Evolutionary conservation across 2,797 vertebrate genomes (phyloP).

Genomic region (Sebastes hopkinsi): DNA sequence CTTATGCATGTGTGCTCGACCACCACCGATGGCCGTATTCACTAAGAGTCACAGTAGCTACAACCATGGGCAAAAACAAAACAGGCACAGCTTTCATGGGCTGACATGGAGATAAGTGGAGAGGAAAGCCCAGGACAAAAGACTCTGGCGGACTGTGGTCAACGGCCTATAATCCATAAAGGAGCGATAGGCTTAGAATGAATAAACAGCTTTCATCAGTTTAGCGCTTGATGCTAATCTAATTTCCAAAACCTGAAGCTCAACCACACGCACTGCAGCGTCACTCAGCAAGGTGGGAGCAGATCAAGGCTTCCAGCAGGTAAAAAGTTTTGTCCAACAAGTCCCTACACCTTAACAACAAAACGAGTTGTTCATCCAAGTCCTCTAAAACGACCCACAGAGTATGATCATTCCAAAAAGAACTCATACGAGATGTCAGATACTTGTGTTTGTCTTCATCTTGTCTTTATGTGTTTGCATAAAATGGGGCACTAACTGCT

Average conservation of each 20-base stretch:
- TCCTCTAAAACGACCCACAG: background rate
- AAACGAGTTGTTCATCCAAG: background rate
- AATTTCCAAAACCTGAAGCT: background rate
- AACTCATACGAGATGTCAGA: background rate
- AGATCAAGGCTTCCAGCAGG: background rate
- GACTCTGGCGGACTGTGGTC: too few species aligned
- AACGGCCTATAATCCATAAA: too few species aligned
- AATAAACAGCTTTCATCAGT: background rate
- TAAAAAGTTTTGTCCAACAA: background rate
- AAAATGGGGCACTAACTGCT: background rate
- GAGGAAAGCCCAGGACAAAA: too few species aligned
- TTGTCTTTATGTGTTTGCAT: background rate
- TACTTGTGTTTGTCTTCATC: background rate
- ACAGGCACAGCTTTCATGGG: background rate
- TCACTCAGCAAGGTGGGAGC: background rate
- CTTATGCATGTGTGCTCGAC: background rate
- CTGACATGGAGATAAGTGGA: too few species aligned
- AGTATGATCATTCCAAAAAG: background rate
- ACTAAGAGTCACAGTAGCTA: background rate
- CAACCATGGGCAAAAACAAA: background rate
- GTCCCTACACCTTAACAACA: background rate
- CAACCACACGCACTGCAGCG: background rate
- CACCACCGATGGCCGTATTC: background rate
- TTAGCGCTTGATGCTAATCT: background rate
- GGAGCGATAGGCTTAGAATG: too few species aligned